Conservation (phyloP, 1,140 invertebrate genomes). For the Pentalonia nigronervosa region DNA sequence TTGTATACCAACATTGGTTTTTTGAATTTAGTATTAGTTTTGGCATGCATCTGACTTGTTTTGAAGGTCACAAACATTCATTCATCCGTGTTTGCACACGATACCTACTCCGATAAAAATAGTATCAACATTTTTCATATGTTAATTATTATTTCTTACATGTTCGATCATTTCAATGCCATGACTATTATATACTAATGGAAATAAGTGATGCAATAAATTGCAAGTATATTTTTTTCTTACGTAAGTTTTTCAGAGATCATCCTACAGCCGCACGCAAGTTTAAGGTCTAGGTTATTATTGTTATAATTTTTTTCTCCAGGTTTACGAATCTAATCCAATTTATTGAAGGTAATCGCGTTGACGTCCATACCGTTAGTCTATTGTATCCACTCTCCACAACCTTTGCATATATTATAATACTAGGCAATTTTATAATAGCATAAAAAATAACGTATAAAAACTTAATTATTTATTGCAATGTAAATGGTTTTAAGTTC, state of each 20-base stretch:
- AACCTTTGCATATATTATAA: neutral
- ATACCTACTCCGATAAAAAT: neutral
- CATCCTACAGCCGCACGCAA: slow-evolving; percentile 22
- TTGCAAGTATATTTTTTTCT: slow-evolving; percentile 7
- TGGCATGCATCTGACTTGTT: neutral
- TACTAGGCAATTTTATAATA: neutral
- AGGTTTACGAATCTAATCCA: neutral
- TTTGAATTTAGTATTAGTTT: neutral
- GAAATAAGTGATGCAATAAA: neutral
- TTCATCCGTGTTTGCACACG: slow-evolving; percentile 6
- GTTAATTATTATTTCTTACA: slow-evolving; percentile 20
- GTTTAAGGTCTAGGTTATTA: slow-evolving; percentile 57
- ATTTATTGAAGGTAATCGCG: slow-evolving; percentile 30
- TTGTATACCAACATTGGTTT: neutral
- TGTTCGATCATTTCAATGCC: slow-evolving; percentile 33
- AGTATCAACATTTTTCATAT: slow-evolving; percentile 32
- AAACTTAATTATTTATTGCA: neutral
- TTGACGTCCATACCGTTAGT: neutral
- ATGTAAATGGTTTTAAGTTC: neutral
- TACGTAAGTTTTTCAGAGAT: slow-evolving; percentile 41
- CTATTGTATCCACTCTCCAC: neutral
- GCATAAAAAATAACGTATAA: neutral
- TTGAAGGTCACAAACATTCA: neutral
- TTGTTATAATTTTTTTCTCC: slow-evolving; percentile 28
- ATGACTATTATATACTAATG: neutral